phyloP scores from a whole-genome alignment of 2,888 invertebrate genomes.

The Ischnus inquisitorius region DNA sequence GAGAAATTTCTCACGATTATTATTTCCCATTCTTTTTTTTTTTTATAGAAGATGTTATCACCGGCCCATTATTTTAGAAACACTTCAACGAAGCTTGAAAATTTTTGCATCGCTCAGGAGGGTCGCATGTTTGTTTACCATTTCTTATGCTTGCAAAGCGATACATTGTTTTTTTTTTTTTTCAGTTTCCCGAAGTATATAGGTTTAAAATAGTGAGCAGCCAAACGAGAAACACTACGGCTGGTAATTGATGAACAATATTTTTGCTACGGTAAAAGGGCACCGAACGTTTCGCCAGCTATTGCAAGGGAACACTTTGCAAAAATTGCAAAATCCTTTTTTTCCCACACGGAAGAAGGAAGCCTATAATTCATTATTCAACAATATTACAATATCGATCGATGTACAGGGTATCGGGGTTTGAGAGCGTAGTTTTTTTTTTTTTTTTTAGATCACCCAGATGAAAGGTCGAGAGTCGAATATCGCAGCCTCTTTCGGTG shows the following conservation, averaged over 20 bases:
- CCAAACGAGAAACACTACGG: too few species aligned
- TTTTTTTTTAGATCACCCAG: slow-evolving; percentile 45
- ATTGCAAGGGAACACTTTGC: background rate
- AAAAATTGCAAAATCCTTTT: background rate
- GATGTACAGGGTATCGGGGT: slow-evolving; percentile 38
- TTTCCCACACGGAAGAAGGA: background rate
- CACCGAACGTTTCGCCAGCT: background rate
- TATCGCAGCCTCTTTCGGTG: slow-evolving; percentile 61
- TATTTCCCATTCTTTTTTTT: background rate
- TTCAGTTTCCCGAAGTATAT: too few species aligned
- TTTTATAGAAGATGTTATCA: too few species aligned
- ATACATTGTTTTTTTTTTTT: too few species aligned
- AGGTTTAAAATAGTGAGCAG: too few species aligned
- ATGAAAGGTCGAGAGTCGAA: slow-evolving; percentile 64
- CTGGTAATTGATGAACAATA: too few species aligned
- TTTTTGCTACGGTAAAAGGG: too few species aligned
- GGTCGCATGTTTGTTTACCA: too few species aligned
- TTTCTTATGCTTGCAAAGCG: too few species aligned
- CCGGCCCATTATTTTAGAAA: too few species aligned
- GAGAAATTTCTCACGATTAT: slow-evolving; percentile 9
- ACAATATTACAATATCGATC: slow-evolving; percentile 34
- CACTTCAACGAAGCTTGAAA: too few species aligned
- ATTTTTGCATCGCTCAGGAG: too few species aligned
- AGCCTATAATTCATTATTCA: slow-evolving; percentile 37
- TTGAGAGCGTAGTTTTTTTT: background rate